These are phyloP conservation scores for Latrodectus hesperus DNA, from an alignment of 2,888 invertebrate genomes.

Conservation along the genomic window DNA sequence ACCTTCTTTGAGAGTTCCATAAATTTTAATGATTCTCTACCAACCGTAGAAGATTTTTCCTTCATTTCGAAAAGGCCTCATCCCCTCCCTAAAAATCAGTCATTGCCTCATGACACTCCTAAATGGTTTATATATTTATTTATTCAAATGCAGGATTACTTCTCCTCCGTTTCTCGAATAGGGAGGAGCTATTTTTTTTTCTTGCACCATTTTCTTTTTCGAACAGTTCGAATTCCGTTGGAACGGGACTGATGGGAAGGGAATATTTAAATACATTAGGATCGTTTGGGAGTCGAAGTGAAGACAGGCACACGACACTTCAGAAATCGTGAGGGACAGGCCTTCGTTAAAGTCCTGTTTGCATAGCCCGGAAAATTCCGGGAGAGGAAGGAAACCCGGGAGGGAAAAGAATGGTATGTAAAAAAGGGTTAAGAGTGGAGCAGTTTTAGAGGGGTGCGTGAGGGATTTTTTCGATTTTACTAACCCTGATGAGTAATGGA, in stretches of 20 bases:
- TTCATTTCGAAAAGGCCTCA: neutral
- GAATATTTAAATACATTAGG: conserved; percentile 68
- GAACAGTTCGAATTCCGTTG: conserved; percentile 24
- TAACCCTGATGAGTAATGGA: neutral
- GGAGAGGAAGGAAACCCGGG: neutral
- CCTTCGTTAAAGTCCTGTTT: conserved; percentile 66
- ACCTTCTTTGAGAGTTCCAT: conserved; percentile 33
- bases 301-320: neutral
- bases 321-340: neutral
- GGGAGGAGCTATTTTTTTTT: conserved; percentile 20
- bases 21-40: conserved; percentile 64
- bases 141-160: conserved; percentile 68
- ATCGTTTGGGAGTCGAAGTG: conserved; percentile 61
- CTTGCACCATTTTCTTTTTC: neutral
- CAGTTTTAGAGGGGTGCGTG: neutral
- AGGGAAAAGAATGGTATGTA: conserved; percentile 1
- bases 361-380: conserved; percentile 54
- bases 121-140: conserved; percentile 69
- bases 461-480: neutral
- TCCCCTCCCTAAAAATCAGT: conserved; percentile 48
- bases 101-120: conserved; percentile 61
- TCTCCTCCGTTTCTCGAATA: conserved; percentile 17
- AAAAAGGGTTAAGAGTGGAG: conserved; percentile 22
- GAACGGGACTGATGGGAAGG: neutral
- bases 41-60: neutral